These are phyloP conservation scores for Austrolebias charrua DNA, from an alignment of 2,797 vertebrate genomes.

Conservation along the genomic window DNA sequence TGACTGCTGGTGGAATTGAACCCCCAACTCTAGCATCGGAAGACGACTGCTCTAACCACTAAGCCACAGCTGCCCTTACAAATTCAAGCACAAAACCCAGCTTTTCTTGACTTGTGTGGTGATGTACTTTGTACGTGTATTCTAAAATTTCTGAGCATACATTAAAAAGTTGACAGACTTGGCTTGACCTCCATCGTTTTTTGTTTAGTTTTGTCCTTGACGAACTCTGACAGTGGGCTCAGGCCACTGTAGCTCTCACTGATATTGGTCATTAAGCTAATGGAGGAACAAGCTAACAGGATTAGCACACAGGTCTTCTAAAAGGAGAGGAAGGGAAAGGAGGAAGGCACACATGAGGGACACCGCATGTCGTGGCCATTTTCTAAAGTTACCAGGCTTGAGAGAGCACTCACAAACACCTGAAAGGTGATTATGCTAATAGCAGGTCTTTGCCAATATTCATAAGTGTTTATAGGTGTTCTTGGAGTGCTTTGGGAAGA, in stretches of 20 bases:
- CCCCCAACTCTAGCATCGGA: too few species aligned
- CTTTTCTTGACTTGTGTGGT: constrained; percentile 61
- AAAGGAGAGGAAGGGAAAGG: constrained; percentile 42
- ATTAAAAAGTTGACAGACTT: constrained; percentile 56
- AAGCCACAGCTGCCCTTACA: too few species aligned
- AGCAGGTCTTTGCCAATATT: constrained; percentile 75
- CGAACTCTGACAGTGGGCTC: constrained; percentile 74
- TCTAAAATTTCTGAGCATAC: constrained; percentile 33
- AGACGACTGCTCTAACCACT: too few species aligned
- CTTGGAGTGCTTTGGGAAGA: constrained; percentile 66
- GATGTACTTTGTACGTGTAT: background rate
- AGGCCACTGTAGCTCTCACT: constrained; percentile 81
- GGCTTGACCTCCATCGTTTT: constrained; percentile 47
- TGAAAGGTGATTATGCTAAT: constrained; percentile 79
- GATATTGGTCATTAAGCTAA: constrained; percentile 94
- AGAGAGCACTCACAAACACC: constrained; percentile 63
- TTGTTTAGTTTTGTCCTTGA: constrained; percentile 82
- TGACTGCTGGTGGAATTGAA: too few species aligned
- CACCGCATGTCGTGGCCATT: constrained; percentile 81
- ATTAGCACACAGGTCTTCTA: constrained; percentile 80
- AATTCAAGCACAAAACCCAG: constrained; percentile 36
- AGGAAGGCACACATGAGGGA: constrained; percentile 65
- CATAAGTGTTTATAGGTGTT: constrained; percentile 81
- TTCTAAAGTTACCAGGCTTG: constrained; percentile 72
- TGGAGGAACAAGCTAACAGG: constrained; percentile 88